Conservation (phyloP, 2,113 vertebrate genomes). For the Chloropsis hardwickii region DNA sequence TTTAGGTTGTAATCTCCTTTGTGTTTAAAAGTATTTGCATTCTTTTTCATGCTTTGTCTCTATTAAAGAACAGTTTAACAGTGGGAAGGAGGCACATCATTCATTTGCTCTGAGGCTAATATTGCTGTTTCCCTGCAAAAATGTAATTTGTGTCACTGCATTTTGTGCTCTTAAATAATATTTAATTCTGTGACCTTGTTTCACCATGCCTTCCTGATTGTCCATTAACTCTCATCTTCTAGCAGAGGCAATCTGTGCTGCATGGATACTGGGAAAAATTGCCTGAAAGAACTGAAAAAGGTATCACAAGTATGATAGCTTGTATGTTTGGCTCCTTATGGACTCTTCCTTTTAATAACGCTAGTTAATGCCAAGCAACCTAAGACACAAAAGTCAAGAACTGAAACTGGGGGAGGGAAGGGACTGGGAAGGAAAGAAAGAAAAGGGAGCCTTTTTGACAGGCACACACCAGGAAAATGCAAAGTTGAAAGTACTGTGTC, state of each 20-base stretch:
- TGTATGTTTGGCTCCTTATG: background rate
- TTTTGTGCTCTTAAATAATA: background rate
- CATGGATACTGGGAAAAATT: background rate
- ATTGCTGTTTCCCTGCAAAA: background rate
- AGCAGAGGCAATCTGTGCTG: background rate
- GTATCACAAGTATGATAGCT: background rate
- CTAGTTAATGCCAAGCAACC: background rate
- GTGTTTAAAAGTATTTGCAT: background rate
- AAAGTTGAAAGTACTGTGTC: background rate
- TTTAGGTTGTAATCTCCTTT: background rate
- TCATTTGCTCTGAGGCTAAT: background rate
- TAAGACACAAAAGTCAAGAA: background rate
- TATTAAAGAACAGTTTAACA: background rate
- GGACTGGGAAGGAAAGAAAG: background rate
- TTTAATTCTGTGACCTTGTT: constrained; percentile 5
- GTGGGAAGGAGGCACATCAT: background rate
- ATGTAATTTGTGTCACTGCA: background rate
- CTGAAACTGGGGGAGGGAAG: background rate
- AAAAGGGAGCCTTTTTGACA: background rate
- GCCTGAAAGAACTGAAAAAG: background rate
- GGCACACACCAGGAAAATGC: background rate
- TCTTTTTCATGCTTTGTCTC: background rate
- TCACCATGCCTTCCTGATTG: background rate
- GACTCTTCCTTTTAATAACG: background rate
- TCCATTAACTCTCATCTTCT: background rate